These are phyloP conservation scores for Zelostemma sp. DNA, from an alignment of 1,140 invertebrate species.

Conservation along the genomic window DNA sequence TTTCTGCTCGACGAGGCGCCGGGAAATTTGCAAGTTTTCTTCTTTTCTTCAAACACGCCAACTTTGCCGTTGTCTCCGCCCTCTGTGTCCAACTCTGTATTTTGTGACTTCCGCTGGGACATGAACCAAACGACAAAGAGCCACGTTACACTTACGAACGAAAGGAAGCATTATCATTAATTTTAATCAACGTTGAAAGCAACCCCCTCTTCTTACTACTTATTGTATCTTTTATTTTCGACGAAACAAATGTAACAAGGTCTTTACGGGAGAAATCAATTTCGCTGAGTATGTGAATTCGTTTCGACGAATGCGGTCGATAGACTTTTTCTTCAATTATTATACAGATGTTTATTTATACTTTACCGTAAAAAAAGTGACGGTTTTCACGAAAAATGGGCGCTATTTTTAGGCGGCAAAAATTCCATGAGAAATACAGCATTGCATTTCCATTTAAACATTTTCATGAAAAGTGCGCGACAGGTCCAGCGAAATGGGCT, in stretches of 20 bases:
- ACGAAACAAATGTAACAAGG: conserved; percentile 30
- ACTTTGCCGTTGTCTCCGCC: conserved; percentile 35
- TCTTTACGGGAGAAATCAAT: conserved; percentile 26
- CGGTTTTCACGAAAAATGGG: too few species aligned
- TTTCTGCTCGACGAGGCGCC: conserved; percentile 42
- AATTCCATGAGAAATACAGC: too few species aligned
- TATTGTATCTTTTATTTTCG: conserved; percentile 9
- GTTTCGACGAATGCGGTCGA: neutral
- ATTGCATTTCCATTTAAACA: neutral
- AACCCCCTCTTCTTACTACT: conserved; percentile 8
- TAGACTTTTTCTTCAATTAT: too few species aligned
- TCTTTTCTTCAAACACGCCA: conserved; percentile 40
- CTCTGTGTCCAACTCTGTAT: conserved; percentile 8
- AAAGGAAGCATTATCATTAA: conserved; percentile 25
- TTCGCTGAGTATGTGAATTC: conserved; percentile 18
- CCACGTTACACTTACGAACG: conserved; percentile 16
- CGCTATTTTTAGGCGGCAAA: too few species aligned
- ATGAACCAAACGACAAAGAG: conserved; percentile 29
- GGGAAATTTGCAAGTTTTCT: conserved; percentile 40
- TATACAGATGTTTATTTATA: too few species aligned
- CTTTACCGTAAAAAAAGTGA: too few species aligned
- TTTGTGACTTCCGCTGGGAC: conserved; percentile 14
- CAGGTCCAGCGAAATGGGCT: conserved; percentile 2
- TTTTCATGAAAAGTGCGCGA: neutral
- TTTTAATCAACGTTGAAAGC: conserved; percentile 42